Evolutionary conservation across 2,113 vertebrate genomes (phyloP), one percentile per base, ranked within the genome.

Genomic region (Tyto alba): DNA sequence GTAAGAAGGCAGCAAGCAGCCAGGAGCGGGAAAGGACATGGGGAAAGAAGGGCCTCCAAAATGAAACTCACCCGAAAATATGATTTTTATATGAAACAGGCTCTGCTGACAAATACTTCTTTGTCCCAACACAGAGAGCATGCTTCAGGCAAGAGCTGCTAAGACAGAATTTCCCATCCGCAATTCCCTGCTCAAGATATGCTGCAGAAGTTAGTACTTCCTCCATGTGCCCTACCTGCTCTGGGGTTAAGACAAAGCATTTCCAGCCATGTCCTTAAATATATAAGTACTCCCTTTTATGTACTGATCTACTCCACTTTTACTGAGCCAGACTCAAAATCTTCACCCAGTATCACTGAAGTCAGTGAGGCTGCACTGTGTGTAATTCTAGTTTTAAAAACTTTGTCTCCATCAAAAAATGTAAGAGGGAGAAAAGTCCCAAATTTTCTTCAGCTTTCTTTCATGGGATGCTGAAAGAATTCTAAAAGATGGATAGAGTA

Each of bases 71-170:
- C 14, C 8, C 4, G 0, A 92, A 96, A 95, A 88, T 45, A 88
- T 50, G 30, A 50, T 80, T 93, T 93, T 94, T 94, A 84, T 89
- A 92, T 41, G 76, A 95, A 94, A 90, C 88, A 85, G 82, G 32
- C 67, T 67, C 55, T 88, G 85, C 75, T 84, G 92, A 97, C 83
- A 92, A 95, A 69, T 20, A 83, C 82, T 45, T 80, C 90, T 94
- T 92, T 92, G 91, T 90, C 94, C 47, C 55, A 74, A 29, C 1
- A 17, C 55, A 80, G 85, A 56, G 11, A 90, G 75, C 75, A 72
- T 3, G 53, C 82, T 92, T 88, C 85, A 81, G 88, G 88, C 74
- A 88, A 82, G 59, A 96, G 71, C 50, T 82, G 74, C 62, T 71
- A 60, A 40, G 45, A 91, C 69, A 96, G 90, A 90, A 81, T 73